Base-by-base conservation (phyloP, 2,888 invertebrate genomes). In the Standfussiana lucernea region DNA sequence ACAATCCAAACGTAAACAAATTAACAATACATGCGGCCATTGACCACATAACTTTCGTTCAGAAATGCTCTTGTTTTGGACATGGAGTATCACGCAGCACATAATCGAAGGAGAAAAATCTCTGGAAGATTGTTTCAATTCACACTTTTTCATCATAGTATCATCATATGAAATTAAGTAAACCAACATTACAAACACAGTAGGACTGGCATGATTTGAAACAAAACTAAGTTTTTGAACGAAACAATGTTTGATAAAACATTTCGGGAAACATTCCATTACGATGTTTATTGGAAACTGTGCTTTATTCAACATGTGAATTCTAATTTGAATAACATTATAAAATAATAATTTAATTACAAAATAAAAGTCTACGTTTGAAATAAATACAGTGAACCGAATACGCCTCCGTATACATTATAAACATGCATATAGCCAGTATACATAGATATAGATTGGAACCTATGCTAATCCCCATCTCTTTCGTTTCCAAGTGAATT, bases 1-100 rank as follows among this genome's bases (percentile, higher is more conserved):
- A 72, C 77, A 89, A 86, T 88, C 85, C 80, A 91, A 92, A 93
- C 88, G 91, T 94, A 94, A 94, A 93, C 93, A 94, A 93, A 91
- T 88, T 89, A 87, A 83, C 86, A 90, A 92, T 90, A 91, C 93
- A 93, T 93, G 93, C 93, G 93, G 93, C 92, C 92, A 92, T 92
- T 91, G 90, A 90, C 90, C 88, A 87, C 78, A 80, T 84, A 89
- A 45, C 65, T 82, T 87, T 88, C 86, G 89, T 90, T 85, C 84
- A 69, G 70, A 88, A 90, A 83, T 73, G 10, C 7, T 11, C 24
- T 37, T 59, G 18, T 53, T 56, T 0, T 18, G 10, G 6, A 32
- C 21, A 15, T 15, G 2, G 1, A 24, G 8, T 7, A 40, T 5
- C 15, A 35, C 3, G 11, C 32, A 28, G 13, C 11, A 11, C 11